Base-by-base conservation (phyloP, 1,140 invertebrate species). In the Meloidogyne floridensis region DNA sequence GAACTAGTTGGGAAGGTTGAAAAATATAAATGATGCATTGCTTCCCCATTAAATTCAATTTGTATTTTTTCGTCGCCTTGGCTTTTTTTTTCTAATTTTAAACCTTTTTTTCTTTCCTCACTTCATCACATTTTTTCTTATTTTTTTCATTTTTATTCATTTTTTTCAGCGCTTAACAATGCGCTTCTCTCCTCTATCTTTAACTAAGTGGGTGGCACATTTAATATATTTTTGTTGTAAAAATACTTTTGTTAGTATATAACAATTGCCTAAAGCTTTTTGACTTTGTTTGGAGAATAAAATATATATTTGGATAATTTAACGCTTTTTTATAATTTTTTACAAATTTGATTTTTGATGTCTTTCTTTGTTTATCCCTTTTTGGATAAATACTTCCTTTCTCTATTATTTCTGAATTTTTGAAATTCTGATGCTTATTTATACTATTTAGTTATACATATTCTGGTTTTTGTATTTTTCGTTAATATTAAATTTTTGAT, bases 11-110 rank as follows among this genome's bases (percentile, higher is more conserved):
- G 59, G 59, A 65, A n/a, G 3, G 59, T 65, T 65, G n/a, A 65
- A 65, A 65, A 59, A 65, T 65, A 15, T n/a, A 65, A n/a, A 65
- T n/a, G 13, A 65, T 65, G 59, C 59, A 65, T 65, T 65, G 59
- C 32, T 32, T 32, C 13, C 56, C 13, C 15, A 9, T 11, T 1
- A 59, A 59, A 59, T 59, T 59, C 56, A 59, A 59, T 59, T 59
- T 59, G 56, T 59, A 59, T 59, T 59, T 56, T 59, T 59, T 15
- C 13, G 56, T 15, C 51, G 51, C 9, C 51, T 53, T 53, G 9
- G 51, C 51, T 56, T 9, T 59, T 59, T 15, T 59, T 59, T 59
- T 59, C 56, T 59, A 59, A 59, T 59, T 59, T 59, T 59, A 59
- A 59, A 59, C 56, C 56, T 59, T 59, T 59, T 59, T 59, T 15